Conservation (phyloP, 2,113 vertebrate genomes). For the Lanius collurio region DNA sequence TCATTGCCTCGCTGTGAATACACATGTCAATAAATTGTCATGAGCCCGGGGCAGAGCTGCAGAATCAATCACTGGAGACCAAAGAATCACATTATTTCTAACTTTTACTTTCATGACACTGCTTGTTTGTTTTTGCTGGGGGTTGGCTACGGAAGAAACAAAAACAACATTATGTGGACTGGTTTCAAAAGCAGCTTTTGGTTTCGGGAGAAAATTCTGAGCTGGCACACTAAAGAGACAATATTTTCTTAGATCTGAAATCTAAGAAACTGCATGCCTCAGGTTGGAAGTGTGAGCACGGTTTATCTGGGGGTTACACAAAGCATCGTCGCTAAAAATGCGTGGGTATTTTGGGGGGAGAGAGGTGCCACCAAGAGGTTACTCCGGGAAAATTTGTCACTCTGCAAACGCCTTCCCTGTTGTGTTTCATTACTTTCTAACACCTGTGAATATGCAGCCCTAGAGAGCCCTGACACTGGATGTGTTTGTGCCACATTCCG, state of each 20-base stretch:
- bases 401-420: neutral
- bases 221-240: neutral
- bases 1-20: neutral
- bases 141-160: neutral
- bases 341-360: accelerated
- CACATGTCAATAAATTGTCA: neutral
- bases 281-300: neutral
- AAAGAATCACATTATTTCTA: neutral
- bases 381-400: neutral
- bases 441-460: neutral
- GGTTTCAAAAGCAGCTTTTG: conserved; percentile 12
- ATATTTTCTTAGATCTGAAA: conserved; percentile 26
- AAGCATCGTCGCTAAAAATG: neutral
- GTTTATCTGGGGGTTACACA: neutral
- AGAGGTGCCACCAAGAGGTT: neutral
- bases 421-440: conserved; percentile 21
- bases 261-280: neutral
- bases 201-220: conserved; percentile 4
- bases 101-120: conserved; percentile 32
- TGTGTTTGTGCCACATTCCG: conserved; percentile 27
- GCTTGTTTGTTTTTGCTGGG: conserved; percentile 37
- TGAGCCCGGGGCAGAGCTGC: neutral
- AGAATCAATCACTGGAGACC: neutral
- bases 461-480: neutral
- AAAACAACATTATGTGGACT: neutral